Percentiles rank a stretch among this genome's conserved stretches.
Evolutionary conservation across 2,113 vertebrate genomes (phyloP).

Genomic region (Spermophilus dauricus): DNA sequence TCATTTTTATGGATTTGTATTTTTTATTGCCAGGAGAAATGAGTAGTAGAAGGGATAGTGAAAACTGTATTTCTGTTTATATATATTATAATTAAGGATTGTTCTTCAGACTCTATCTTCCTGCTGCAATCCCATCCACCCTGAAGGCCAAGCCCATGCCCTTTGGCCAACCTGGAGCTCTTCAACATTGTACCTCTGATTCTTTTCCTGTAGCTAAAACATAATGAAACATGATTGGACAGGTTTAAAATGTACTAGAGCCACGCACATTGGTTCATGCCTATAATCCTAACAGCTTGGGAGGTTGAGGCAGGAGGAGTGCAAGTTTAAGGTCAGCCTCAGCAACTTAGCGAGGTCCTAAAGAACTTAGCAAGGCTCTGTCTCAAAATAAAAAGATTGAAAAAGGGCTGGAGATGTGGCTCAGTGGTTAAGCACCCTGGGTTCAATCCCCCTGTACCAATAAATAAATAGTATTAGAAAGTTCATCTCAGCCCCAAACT

Average conservation of each 20-base stretch:
- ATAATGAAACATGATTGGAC: background rate
- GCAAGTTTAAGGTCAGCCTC: too few species aligned
- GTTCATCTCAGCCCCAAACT: background rate
- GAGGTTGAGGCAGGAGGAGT: too few species aligned
- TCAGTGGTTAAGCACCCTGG: too few species aligned
- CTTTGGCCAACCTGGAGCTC: background rate
- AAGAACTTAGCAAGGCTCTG: too few species aligned
- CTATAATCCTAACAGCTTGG: too few species aligned
- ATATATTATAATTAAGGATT: constrained; percentile 1
- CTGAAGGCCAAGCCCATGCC: background rate
- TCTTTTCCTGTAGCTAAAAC: background rate
- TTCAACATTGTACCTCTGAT: background rate
- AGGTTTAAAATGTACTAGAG: background rate
- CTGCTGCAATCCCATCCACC: background rate
- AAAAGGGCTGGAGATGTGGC: too few species aligned
- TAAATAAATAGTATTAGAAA: background rate
- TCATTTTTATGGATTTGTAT: background rate
- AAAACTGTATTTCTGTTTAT: background rate
- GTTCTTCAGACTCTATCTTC: background rate
- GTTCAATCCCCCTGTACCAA: too few species aligned
- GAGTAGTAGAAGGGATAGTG: background rate
- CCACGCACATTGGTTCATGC: too few species aligned
- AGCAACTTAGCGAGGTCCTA: too few species aligned
- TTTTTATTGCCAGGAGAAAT: background rate
- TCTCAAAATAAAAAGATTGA: too few species aligned